These are phyloP conservation scores for Diglossa cyanea DNA, from an alignment of 2,797 vertebrate species.

Conservation along the genomic window DNA sequence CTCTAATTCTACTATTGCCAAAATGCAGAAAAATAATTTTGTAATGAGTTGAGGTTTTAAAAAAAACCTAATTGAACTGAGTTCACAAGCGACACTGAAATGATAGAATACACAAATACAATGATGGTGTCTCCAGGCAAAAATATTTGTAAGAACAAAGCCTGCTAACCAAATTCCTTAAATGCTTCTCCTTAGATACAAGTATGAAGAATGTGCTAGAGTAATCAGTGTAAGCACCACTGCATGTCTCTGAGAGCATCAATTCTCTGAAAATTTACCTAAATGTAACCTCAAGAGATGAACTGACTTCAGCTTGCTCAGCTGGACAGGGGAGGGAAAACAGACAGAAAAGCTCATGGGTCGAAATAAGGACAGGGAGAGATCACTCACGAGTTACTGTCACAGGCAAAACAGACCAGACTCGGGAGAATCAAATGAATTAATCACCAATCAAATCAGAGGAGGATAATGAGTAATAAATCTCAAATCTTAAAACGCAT, in stretches of 20 bases:
- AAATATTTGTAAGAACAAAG: conserved; percentile 53
- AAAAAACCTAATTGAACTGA: not conserved
- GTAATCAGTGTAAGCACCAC: conserved; percentile 3
- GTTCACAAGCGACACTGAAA: not conserved
- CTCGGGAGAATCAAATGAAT: not conserved
- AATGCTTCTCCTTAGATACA: conserved; percentile 53
- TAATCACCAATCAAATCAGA: not conserved
- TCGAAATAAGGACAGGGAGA: not conserved
- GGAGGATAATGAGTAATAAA: not conserved
- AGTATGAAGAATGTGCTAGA: conserved; percentile 45
- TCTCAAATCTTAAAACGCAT: not conserved
- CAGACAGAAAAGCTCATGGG: rapidly evolving
- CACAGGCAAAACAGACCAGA: not conserved
- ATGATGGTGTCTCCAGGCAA: conserved; percentile 23
- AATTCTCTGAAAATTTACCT: conserved; percentile 47
- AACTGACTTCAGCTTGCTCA: not conserved
- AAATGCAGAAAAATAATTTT: not conserved
- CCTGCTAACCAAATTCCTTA: conserved; percentile 47
- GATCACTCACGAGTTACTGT: not conserved
- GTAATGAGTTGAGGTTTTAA: not conserved
- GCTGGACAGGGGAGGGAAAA: not conserved
- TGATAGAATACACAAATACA: conserved; percentile 2
- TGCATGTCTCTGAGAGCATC: conserved; percentile 39
- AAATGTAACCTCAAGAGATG: conserved; percentile 21
- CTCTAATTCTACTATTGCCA: conserved; percentile 24